Evolutionary conservation across 2,888 invertebrate species (phyloP), one percentile per base, ranked within the genome.

Genomic region (Trachelus troglodyta): DNA sequence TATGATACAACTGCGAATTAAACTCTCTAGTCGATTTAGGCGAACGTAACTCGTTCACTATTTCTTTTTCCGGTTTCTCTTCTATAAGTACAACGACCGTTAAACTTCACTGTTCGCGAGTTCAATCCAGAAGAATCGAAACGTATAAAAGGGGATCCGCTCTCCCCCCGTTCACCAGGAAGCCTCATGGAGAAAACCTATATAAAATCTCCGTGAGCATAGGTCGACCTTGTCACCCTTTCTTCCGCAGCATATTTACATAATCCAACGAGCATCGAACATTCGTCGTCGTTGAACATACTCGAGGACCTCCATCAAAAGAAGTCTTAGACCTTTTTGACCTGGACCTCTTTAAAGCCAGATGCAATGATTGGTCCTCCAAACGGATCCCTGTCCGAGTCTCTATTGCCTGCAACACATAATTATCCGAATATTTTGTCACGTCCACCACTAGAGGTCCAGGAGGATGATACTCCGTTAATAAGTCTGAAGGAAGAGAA

Each of bases 61-160:
- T 81, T 82, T 81, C 77, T 79, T 81, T 76, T 78, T 84, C 80
- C 75, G 81, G 56, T 75, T 69, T 69, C 71, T 77, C 40, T 40
- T 33, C 33, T 75, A 34, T 90, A 90, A 90, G 90, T 90, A 90
- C 90, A 87, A 86, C 85, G 88, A 89, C 87, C 87, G 83, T 84
- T 75, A 56, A 23, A 56, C 23, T 23, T 56, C 56, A 23, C 40
- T 23, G 40, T 23, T 23, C 23, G 56, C 56, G 56, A 23, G 9
- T 56, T 56, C 56, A 9, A 56, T 56, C 56, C 56, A 23, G 23
- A 56, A 56, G 56, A 23, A 56, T 56, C 56, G 56, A 56, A 56
- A 56, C 23, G 56, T 23, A 9, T 2, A 15, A 9, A 23, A 23
- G 9, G 56, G 23, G 23, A 9, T 9, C 23, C 23, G 56, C 23